These are phyloP conservation scores for Hypena proboscidalis DNA, from an alignment of 2,888 invertebrate species.

Conservation along the genomic window DNA sequence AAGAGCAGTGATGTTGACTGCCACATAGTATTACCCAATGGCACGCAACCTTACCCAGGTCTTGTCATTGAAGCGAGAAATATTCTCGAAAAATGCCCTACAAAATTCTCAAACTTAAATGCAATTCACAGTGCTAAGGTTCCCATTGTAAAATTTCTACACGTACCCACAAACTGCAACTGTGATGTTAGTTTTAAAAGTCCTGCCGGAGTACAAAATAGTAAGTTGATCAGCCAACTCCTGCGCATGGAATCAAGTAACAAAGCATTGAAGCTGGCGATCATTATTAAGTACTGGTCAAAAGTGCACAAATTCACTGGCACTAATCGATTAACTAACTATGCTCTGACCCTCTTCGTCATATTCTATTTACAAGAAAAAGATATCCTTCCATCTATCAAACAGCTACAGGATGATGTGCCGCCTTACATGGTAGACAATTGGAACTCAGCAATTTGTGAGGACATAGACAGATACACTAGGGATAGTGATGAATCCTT, in stretches of 20 bases:
- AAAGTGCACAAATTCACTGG: constrained; percentile 86
- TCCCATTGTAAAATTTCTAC: constrained; percentile 91
- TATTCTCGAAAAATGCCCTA: constrained; percentile 58
- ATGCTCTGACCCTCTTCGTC: constrained; percentile 87
- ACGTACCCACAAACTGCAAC: constrained; percentile 83
- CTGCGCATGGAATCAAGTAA: constrained; percentile 76
- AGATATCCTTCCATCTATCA: constrained; percentile 84
- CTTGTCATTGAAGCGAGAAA: constrained; percentile 57
- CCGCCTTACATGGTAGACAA: constrained; percentile 63
- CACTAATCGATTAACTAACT: constrained; percentile 86
- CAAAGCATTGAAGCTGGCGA: constrained; percentile 84
- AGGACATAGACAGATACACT: too few species aligned
- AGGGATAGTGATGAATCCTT: too few species aligned
- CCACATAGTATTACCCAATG: constrained; percentile 77
- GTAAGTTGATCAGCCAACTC: constrained; percentile 85
- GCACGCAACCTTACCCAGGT: constrained; percentile 20
- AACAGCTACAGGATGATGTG: constrained; percentile 66
- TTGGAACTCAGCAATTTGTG: constrained; percentile 88
- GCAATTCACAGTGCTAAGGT: constrained; percentile 88
- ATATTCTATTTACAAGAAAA: constrained; percentile 89
- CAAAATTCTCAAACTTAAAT: constrained; percentile 80
- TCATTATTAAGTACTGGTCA: constrained; percentile 91
- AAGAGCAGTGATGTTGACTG: constrained; percentile 91
- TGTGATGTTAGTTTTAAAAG: constrained; percentile 91
- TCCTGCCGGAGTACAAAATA: constrained; percentile 88